These are phyloP conservation scores for Harpagifer antarcticus DNA, from an alignment of 2,797 vertebrate species.

Conservation along the genomic window DNA sequence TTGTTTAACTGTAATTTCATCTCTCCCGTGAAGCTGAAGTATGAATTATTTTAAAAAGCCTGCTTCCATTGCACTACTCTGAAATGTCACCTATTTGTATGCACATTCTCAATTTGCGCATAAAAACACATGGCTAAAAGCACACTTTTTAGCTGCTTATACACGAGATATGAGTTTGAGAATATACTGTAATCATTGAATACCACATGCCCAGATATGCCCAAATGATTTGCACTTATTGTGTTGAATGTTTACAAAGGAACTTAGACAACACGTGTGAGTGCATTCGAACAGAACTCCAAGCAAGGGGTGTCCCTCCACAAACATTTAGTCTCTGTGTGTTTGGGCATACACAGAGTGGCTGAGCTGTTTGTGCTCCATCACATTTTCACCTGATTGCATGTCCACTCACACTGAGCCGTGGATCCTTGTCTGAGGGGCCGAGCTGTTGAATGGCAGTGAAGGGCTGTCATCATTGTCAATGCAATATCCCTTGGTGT, in stretches of 20 bases:
- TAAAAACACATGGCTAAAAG: neutral
- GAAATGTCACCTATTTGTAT: neutral
- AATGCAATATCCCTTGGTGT: slow-evolving; percentile 27
- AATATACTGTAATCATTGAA: neutral
- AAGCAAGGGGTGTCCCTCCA: neutral
- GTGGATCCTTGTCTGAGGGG: slow-evolving; percentile 20
- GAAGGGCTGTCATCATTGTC: slow-evolving; percentile 32
- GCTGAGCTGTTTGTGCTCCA: slow-evolving; percentile 1
- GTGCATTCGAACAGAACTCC: neutral
- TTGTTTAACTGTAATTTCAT: neutral
- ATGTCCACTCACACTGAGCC: neutral
- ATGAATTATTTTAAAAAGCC: neutral
- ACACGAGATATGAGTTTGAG: neutral
- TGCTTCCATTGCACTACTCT: neutral
- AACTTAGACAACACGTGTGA: neutral
- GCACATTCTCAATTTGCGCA: neutral
- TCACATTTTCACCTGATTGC: slow-evolving; percentile 15
- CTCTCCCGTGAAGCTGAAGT: neutral
- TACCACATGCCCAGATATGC: neutral
- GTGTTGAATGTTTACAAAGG: neutral
- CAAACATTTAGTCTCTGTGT: neutral
- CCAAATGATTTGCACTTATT: slow-evolving; percentile 6
- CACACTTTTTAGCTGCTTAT: neutral
- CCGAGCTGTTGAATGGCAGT: slow-evolving; percentile 35
- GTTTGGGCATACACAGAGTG: neutral